Evolutionary conservation across 2,888 invertebrate species (phyloP), one percentile per base, ranked within the genome.

Genomic region (Dasysyrphus albostriatus): DNA sequence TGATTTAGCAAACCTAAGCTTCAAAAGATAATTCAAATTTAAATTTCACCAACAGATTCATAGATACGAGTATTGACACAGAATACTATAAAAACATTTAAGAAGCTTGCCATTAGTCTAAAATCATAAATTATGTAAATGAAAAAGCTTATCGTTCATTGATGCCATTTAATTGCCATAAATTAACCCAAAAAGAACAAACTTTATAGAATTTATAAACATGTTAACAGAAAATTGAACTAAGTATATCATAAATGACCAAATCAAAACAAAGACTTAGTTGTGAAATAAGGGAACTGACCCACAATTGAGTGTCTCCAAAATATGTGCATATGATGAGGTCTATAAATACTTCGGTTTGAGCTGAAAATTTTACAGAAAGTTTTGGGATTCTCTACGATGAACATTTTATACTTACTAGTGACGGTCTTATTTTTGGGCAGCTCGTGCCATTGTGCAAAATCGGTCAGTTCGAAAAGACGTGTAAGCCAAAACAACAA

Each of bases 61-160:
- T 16, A 4, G n/a, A n/a, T 0, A 10, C 12, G 14, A 8, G 29
- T 39, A 19, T 39, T 59, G 39, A 9, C 42, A 65, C 32, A 32
- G 47, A 47, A 65, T 16, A 47, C 32, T 9, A 47, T 14, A 65
- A 49, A 37, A 67, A 49, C 49, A 29, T 49, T 34, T 67, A 49
- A 63, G 29, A n/a, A 44, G 67, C 14, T 37, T 19, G 19, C 37
- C 37, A 67, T 67, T 67, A 67, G 67, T 19, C 49, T 34, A 49
- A 14, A 49, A 34, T 67, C 10, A 19, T 34, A 56, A 83, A 83
- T 67, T 58, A 61, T 61, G 61, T 61, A 49, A 67, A 67, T 65
- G 67, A 6, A 47, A n/a, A 9, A 14, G 7, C 69, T 79, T 75
- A 83, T 79, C 83, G 83, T 63, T 14, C 84, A 73, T 59, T 72